These are phyloP conservation scores for Panopea generosa DNA, from an alignment of 2,888 invertebrate species.

Conservation along the genomic window DNA sequence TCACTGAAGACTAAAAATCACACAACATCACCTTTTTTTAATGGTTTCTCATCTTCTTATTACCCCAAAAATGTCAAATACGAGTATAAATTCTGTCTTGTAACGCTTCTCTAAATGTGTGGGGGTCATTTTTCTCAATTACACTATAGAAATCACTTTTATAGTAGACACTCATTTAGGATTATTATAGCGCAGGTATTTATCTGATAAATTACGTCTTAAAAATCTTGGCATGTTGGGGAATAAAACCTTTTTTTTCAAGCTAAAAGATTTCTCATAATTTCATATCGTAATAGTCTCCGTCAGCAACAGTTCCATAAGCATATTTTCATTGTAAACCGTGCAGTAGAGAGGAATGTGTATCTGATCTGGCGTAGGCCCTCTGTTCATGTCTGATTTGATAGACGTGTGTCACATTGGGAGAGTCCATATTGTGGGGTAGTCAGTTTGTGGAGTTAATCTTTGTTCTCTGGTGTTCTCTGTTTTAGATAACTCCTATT, in stretches of 20 bases:
- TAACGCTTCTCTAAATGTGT: too few species aligned
- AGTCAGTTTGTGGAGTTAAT: conserved; percentile 50
- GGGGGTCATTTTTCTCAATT: too few species aligned
- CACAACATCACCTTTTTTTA: too few species aligned
- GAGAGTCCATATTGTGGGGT: conserved; percentile 69
- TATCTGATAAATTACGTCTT: too few species aligned
- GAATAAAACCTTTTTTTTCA: conserved; percentile 11
- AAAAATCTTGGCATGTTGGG: conserved; percentile 21
- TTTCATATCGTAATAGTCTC: conserved; percentile 27
- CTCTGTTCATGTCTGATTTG: conserved; percentile 80
- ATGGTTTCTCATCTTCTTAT: too few species aligned
- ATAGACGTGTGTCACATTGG: conserved; percentile 83
- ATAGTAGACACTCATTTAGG: too few species aligned
- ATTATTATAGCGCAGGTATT: too few species aligned
- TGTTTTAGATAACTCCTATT: neutral
- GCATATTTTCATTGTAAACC: conserved; percentile 1
- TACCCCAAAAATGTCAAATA: too few species aligned
- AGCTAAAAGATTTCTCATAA: conserved; percentile 27
- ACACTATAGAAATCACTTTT: too few species aligned
- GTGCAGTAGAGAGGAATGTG: conserved; percentile 15
- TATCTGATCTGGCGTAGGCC: conserved; percentile 53
- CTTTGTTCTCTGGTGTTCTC: conserved; percentile 21
- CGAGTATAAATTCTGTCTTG: too few species aligned
- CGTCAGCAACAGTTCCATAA: conserved; percentile 8
- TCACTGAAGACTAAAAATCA: too few species aligned